Base-by-base conservation (phyloP, 2,888 invertebrate genomes). In the Exephanes ischioxanthus region DNA sequence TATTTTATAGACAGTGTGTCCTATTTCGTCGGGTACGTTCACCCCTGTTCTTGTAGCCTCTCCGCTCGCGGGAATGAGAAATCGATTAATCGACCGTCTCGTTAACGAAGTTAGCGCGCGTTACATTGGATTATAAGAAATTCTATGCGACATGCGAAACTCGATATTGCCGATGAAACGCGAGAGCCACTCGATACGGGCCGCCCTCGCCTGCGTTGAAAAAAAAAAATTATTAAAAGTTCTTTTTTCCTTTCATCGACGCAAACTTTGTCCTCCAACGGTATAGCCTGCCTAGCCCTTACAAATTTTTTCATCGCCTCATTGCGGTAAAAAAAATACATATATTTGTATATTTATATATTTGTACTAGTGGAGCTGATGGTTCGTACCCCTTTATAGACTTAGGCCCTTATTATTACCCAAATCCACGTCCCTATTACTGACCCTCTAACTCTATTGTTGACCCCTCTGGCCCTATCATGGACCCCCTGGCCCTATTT, bases 41-140 rank as follows among this genome's bases (percentile, higher is more conserved):
- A 85, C 77, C 80, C 67, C 58, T 41, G 41, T 9, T 26, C 5
- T 30, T 7, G 11, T 11, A 61, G 45, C 16, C 30, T 37, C 45
- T 22, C 22, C 33, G 26, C 58, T 72, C 22, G 48, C 6, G 22
- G 16, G 68, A 70, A 70, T 66, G 45, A 75, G 63, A 75, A 83
- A 83, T 87, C 79, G 85, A 87, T 88, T 85, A 87, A 90, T 89
- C 90, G 89, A 89, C 81, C 86, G 87, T 33, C 80, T 61, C 80
- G 45, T 79, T 90, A 90, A 90, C 87, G 83, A 88, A 90, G 87
- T 91, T 90, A 90, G 87, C 80, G 84, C 72, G 78, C 73, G 86
- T 89, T 88, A 84, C 82, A 85, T 85, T 76, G 89, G 89, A 90
- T 90, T 90, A 91, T 71, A 71, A 84, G 89, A 86, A 88, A 91